Evolutionary conservation across 2,797 vertebrate genomes (phyloP), one percentile per base, ranked within the genome.

Genomic region (Chrysocyon brachyurus): DNA sequence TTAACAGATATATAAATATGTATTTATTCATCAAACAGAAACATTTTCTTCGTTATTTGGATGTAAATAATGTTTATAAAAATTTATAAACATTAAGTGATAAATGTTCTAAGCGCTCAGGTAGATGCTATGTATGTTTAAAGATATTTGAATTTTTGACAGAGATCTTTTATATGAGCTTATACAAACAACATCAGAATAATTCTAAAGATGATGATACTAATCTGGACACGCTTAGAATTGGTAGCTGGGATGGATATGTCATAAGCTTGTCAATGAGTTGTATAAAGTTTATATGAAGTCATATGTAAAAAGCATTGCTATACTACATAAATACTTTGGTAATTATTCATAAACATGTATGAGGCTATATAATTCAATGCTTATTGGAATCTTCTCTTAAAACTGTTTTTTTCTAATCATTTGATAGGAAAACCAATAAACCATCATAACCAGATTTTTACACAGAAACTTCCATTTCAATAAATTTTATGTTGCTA

Each of bases 1-100:
- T 98, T 97, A 97, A 97, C 98, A 98, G 81, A 96, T 98, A 97
- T 97, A 97, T 98, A 98, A 98, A 98, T 98, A 98, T 98, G 97
- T 98, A 98, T 98, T 98, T 98, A 98, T 97, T 98, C 98, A 97
- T 95, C 96, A 91, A 98, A 98, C 95, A 98, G 97, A 98, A 98
- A 97, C 90, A 1, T n/a, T 63, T 96, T 98, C 96, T 98, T 95
- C 97, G 97, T 96, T 91, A 97, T 98, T 96, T 87, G 61, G 91
- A 98, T 97, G 8, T 98, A 98, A 98, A 97, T 98, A 98, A 98
- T 93, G 82, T 98, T 97, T 98, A 72, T 66, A 57, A 96, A 97
- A 95, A 95, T 87, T 31, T 86, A 68, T 83, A 90, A 77, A 68
- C 5, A 6, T 56, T 83, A 93, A 87, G 26, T 93, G 73, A 63